Base-by-base conservation (phyloP, 1,140 invertebrate genomes). In the Pseudomyrmex sp. region DNA sequence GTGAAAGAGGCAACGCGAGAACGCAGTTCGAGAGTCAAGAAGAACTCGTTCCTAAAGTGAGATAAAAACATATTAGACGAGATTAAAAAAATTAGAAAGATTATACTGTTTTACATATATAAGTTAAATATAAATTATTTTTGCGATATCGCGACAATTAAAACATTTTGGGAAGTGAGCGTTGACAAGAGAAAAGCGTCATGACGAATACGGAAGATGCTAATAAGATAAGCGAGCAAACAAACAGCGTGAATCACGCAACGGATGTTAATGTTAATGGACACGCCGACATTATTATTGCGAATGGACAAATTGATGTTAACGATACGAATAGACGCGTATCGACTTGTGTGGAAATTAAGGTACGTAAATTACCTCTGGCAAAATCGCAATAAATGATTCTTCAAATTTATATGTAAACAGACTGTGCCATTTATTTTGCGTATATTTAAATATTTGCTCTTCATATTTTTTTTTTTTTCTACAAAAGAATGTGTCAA, bases 281-380 rank as follows among this genome's bases (percentile, higher is more conserved):
- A 48, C 56, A 4, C n/a, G 62, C 44, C 7, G 48, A 66, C 18
- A 1, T 54, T 44, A 44, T 20, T 61, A 61, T 52, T 18, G 35
- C 13, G n/a, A 59, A 59, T 15, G 35, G 3, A 73, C 54, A 59
- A 59, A 73, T 2, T 1, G 8, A 74, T 12, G 9, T 74, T 61
- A 74, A 74, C 4, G 61, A 61, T 15, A 5, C 13, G 18, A 48
- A 48, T 13, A n/a, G 46, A 4, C 23, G 15, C 2, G 10, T 20
- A 80, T 80, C 44, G 15, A n/a, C 44, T 2, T 80, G 66, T 10
- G 7, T 80, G n/a, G 76, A 72, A 15, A 35, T 50, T n/a, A 80
- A 80, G 76, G 76, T 80, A 80, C 0, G 54, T 72, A 61, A 8
- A 70, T 35, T 35, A 72, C 18, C 69, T 72, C 2, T 46, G 15